These are phyloP conservation scores for Andrena cerasifolii DNA, from an alignment of 1,140 invertebrate species.

Conservation along the genomic window DNA sequence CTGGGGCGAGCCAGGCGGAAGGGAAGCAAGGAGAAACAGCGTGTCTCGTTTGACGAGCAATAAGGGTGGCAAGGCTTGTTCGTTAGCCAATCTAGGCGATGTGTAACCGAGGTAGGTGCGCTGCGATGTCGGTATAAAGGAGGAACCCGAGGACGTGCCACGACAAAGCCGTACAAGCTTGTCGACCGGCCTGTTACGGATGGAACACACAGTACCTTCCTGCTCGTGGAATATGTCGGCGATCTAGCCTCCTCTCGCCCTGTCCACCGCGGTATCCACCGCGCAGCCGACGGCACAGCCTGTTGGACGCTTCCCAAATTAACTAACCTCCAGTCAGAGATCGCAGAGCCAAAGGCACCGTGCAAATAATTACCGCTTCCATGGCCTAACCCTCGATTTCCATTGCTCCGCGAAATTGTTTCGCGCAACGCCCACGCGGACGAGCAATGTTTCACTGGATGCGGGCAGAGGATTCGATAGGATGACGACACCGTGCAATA, in stretches of 20 bases:
- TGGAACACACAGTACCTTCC: constrained; percentile 32
- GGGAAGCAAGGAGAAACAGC: not conserved
- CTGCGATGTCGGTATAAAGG: not conserved
- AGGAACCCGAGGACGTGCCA: constrained; percentile 5
- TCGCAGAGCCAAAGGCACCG: too few relatives aligned
- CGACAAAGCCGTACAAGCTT: constrained; percentile 41
- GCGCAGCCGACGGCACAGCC: not conserved
- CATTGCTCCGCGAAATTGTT: too few relatives aligned
- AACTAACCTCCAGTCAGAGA: not conserved
- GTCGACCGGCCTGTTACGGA: constrained; percentile 29
- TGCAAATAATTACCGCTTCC: too few relatives aligned
- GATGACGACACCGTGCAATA: not conserved
- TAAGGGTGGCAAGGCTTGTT: constrained; percentile 19
- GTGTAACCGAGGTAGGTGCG: constrained; percentile 33
- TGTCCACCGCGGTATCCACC: not conserved
- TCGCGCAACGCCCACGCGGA: too few relatives aligned
- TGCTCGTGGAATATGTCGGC: constrained; percentile 6
- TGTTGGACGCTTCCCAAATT: constrained; percentile 1
- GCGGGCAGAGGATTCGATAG: not conserved
- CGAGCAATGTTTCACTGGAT: not conserved
- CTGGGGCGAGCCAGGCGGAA: not conserved
- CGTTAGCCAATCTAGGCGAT: constrained; percentile 17
- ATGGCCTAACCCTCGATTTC: too few relatives aligned
- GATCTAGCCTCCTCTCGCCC: not conserved
- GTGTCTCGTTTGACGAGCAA: constrained; percentile 32